Percentiles rank a stretch among this genome's conserved stretches.
These are phyloP conservation scores for Papilio gigon DNA, from an alignment of 2,888 invertebrate genomes.

Conservation along the genomic window DNA sequence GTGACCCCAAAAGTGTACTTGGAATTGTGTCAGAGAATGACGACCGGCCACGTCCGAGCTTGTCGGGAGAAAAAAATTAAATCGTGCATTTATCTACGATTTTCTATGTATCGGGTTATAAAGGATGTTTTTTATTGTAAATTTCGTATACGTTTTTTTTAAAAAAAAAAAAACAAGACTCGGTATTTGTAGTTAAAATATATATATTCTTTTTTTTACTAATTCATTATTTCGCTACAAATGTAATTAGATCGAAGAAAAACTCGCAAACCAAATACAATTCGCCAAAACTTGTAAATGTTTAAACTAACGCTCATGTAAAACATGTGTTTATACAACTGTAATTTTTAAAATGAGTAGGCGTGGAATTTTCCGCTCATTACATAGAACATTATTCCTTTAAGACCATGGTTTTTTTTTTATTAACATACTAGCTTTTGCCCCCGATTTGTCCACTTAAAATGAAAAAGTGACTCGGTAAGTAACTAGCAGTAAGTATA, in stretches of 20 bases:
- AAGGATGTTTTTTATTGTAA: constrained; percentile 48
- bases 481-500: no score
- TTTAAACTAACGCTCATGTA: constrained; percentile 11
- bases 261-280: constrained; percentile 1
- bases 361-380: constrained; percentile 29
- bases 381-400: background rate
- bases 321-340: constrained; percentile 24
- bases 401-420: background rate
- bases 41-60: constrained; percentile 54
- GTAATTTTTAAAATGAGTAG: constrained; percentile 9
- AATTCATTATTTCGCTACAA: no score
- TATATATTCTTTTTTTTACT: no score
- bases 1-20: constrained; percentile 79
- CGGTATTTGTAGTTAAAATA: no score
- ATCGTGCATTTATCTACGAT: constrained; percentile 63
- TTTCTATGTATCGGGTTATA: constrained; percentile 57
- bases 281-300: constrained; percentile 14
- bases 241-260: background rate
- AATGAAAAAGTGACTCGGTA: background rate
- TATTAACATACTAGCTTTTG: background rate
- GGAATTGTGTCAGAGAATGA: constrained; percentile 63
- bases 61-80: constrained; percentile 64
- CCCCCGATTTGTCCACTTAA: no score
- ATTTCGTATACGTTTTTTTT: no score
- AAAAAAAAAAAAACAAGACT: no score